phyloP scores from a whole-genome alignment of 2,888 invertebrate genomes.

The Tholera decimalis region DNA sequence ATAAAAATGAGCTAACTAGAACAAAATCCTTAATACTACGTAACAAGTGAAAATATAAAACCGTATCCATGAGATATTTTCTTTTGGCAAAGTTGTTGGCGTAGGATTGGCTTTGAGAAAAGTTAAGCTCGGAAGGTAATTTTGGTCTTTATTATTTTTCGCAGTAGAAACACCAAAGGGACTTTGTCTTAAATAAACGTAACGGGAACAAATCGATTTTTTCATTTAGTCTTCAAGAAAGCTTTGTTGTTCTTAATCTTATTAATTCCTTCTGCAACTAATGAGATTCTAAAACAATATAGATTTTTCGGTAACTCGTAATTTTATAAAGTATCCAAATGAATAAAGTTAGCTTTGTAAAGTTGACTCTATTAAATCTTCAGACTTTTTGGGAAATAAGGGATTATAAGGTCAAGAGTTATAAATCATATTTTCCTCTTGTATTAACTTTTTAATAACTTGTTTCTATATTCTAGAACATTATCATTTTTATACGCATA shows the following conservation, averaged over 20 bases:
- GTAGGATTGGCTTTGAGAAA: conserved; percentile 73
- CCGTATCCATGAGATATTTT: conserved; percentile 72
- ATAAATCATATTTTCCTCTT: no score
- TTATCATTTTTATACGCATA: no score
- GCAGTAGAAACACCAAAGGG: conserved; percentile 68
- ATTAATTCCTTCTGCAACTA: conserved; percentile 42
- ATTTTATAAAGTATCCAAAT: conserved; percentile 31
- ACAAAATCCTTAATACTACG: conserved; percentile 58
- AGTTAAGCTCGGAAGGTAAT: conserved; percentile 79
- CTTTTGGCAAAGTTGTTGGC: conserved; percentile 71
- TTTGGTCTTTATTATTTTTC: conserved; percentile 82
- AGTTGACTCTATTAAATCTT: conserved; percentile 23
- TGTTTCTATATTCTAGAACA: no score
- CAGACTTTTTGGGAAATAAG: conserved; percentile 12
- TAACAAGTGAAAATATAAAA: conserved; percentile 56
- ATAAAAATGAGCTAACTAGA: conserved; percentile 39
- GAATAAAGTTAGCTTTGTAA: conserved; percentile 26
- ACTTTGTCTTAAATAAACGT: conserved; percentile 77
- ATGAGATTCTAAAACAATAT: conserved; percentile 41
- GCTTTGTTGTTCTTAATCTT: conserved; percentile 31
- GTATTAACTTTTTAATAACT: no score
- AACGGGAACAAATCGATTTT: conserved; percentile 75
- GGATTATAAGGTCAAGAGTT: conserved; percentile 2
- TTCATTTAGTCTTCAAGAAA: conserved; percentile 62
- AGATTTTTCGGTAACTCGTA: conserved; percentile 14